Evolutionary conservation across 2,113 vertebrate genomes (phyloP), one percentile per base, ranked within the genome.

Genomic region (Leucopsar rothschildi): DNA sequence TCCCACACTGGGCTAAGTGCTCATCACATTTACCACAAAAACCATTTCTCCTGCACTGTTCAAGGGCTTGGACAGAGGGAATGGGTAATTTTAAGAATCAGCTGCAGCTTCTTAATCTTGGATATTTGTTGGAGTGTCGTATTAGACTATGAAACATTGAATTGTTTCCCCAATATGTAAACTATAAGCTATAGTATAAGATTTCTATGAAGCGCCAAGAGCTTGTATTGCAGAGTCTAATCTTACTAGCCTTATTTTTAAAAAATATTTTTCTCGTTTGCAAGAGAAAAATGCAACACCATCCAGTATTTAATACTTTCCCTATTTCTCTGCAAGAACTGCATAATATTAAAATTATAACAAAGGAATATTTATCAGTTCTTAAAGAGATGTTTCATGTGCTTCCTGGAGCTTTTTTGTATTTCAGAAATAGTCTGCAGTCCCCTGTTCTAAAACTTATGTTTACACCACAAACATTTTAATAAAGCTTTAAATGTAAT

Each of bases 21-120:
- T 77, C 52, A 73, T 28, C 65, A 55, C 65, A 39, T 87, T 88
- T 71, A 71, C 44, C 49, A 71, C 39, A 76, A 79, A 79, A 44
- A 6, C 10, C 9, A 28, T 70, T 71, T 45, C 52, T 72, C 39
- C 57, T 31, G 24, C 44, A 64, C 27, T 71, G 37, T 71, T 59
- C 5, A 2, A 91, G 28, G 16, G 11, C 27, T 45, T 55, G 0
- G 1, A 35, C 12, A 87, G 52, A 85, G 15, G 25, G 28, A 86
- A 84, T 2, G 12, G 20, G 14, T 70, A 39, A 55, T 29, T 29
- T 35, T 39, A 83, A 59, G 42, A 33, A 65, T n/a, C 57, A 93
- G 57, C 37, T 92, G 76, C 23, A 90, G 31, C n/a, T 65, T 40
- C 45, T 83, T 65, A 61, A 81, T 63, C n/a, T 47, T 91, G 40